These are phyloP conservation scores for Ochlodes sylvanus DNA, from an alignment of 2,888 invertebrate species.

Conservation along the genomic window DNA sequence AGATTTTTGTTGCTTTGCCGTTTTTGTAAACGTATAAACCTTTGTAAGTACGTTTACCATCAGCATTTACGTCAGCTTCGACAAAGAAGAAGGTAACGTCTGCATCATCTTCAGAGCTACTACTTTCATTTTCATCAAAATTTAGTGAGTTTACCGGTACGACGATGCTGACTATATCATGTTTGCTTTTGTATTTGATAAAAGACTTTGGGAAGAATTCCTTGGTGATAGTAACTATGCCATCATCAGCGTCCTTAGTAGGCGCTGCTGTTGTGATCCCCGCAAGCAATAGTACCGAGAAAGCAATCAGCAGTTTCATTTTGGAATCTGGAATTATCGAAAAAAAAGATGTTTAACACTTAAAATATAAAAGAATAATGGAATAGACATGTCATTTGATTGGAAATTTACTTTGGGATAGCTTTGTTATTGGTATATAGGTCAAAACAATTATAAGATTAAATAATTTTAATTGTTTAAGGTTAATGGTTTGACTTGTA, in stretches of 20 bases:
- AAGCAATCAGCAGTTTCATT: slow-evolving; percentile 31
- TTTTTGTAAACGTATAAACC: slow-evolving; percentile 42
- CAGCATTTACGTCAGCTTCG: slow-evolving; percentile 46
- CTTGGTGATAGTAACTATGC: slow-evolving; percentile 30
- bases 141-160: slow-evolving; percentile 48
- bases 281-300: slow-evolving; percentile 47
- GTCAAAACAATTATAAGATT: too few relatives aligned
- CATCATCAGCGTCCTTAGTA: slow-evolving; percentile 28
- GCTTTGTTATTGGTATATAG: too few relatives aligned
- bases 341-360: too few relatives aligned
- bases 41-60: slow-evolving; percentile 39
- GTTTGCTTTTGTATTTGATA: slow-evolving; percentile 40
- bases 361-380: too few relatives aligned
- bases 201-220: slow-evolving; percentile 34
- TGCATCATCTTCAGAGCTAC: slow-evolving; percentile 36
- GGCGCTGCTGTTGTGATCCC: slow-evolving; percentile 50
- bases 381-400: too few relatives aligned
- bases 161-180: slow-evolving; percentile 48
- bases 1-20: slow-evolving; percentile 42
- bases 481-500: too few relatives aligned
- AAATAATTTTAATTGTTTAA: too few relatives aligned
- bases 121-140: slow-evolving; percentile 39
- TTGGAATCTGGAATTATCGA: not conserved
- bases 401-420: not conserved
- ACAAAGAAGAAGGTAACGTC: slow-evolving; percentile 45